Conservation (phyloP, 1,140 invertebrate species). For the Brachionus asplanchnoidis region DNA sequence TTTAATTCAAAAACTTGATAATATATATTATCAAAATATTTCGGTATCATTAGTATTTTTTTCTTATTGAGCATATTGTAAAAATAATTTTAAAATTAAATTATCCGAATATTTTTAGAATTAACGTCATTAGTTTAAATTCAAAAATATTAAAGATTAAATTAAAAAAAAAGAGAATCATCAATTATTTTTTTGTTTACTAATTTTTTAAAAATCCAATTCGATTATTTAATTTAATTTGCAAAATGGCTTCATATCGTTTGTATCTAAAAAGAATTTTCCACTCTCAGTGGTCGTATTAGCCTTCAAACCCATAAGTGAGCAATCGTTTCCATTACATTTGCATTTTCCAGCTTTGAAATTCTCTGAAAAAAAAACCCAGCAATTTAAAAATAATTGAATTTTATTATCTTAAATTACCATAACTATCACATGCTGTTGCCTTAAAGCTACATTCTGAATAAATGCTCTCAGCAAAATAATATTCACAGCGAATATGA, state of each 20-base stretch:
- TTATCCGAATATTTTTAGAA: not conserved
- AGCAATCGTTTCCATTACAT: not conserved
- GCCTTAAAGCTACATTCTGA: not conserved
- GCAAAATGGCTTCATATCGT: not conserved
- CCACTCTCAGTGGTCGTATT: not conserved
- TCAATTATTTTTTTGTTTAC: not conserved
- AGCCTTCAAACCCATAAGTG: not conserved
- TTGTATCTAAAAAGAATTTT: slow-evolving; percentile 10
- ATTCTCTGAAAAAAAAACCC: not conserved
- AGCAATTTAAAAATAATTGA: not conserved
- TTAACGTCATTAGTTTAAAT: not conserved
- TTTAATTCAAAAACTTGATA: not conserved
- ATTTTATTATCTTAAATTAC: not conserved
- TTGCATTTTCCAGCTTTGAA: slow-evolving; percentile 25
- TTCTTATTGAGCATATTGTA: not conserved
- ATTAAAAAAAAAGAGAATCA: not conserved
- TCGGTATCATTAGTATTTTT: not conserved
- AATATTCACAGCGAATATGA: slow-evolving; percentile 11
- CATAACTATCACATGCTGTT: not conserved
- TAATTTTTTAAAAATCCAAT: not conserved
- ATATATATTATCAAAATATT: not conserved
- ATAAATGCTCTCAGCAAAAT: slow-evolving; percentile 3
- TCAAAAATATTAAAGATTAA: not conserved
- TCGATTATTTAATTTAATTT: not conserved
- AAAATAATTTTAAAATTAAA: not conserved